These are phyloP conservation scores for Drosophila birchii DNA, from an alignment of 2,888 invertebrate species.

Conservation along the genomic window DNA sequence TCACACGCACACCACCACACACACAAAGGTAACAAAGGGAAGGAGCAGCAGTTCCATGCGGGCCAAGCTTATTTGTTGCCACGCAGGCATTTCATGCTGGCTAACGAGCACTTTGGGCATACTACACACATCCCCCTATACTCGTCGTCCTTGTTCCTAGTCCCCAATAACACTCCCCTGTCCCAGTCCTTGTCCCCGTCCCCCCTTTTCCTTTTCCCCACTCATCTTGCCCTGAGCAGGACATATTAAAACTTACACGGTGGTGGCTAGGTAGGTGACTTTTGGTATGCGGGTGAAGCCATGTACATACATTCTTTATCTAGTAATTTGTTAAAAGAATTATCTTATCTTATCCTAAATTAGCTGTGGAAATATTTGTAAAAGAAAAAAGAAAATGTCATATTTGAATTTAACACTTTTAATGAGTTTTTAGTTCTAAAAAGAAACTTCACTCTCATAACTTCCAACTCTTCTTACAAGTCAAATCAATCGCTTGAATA, in stretches of 20 bases:
- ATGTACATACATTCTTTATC: background rate
- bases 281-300: background rate
- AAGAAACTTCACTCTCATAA: background rate
- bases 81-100: slow-evolving; percentile 67
- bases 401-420: background rate
- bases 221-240: slow-evolving; percentile 2
- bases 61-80: slow-evolving; percentile 66
- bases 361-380: background rate
- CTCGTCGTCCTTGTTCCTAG: background rate
- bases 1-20: slow-evolving; percentile 49
- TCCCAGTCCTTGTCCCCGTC: too few species aligned
- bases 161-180: too few species aligned
- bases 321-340: slow-evolving; percentile 4
- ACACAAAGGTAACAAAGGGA: slow-evolving; percentile 11
- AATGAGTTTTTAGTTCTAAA: too few species aligned
- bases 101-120: slow-evolving; percentile 79
- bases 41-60: slow-evolving; percentile 50
- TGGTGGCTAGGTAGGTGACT: background rate
- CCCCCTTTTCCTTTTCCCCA: background rate
- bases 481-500: slow-evolving; percentile 9
- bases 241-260: slow-evolving; percentile 16
- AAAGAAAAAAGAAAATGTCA: too few species aligned
- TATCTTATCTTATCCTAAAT: slow-evolving; percentile 5
- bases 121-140: slow-evolving; percentile 19
- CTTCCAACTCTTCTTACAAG: background rate